Evolutionary conservation across 2,888 invertebrate genomes (phyloP), one percentile per base, ranked within the genome.

Genomic region (Cheilosia vulpina): DNA sequence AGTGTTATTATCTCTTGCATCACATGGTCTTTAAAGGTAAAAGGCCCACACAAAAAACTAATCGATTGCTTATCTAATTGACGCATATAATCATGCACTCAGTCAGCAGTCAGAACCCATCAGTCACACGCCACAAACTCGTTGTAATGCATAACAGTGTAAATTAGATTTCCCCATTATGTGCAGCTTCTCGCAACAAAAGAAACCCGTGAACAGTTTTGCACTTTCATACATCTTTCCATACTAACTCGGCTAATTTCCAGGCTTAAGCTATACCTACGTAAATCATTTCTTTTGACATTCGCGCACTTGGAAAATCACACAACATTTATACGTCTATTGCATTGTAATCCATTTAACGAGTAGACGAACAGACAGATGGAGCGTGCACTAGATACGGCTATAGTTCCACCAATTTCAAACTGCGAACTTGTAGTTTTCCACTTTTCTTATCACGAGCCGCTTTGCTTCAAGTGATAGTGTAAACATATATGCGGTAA

Each of bases 401-500:
- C n/a, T n/a, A 24, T 13, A 21, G 52, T 72, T 52, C 4, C 27
- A 43, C 34, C 6, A 43, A 31, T 5, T 63, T 65, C 2, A 21
- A 66, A 78, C 53, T 66, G 50, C 79, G 57, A 83, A 78, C 55
- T 83, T 71, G 58, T 53, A 77, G 82, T 66, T 83, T 73, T 73
- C 69, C 76, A 69, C 43, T 34, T 60, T 77, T 71, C 53, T 78
- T 83, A 83, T 83, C 79, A 63, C 53, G 65, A 71, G 55, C 4
- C 57, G 19, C 19, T 13, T 47, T 19, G 17, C 53, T 53, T 47
- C 7, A 24, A 45, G 41, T 27, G 38, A 38, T 55, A 41, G 34
- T 52, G 63, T 60, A 71, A 65, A 75, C 55, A 58, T 47, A 57
- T 63, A 60, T 75, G 68, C 75, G 62, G 55, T 69, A 58, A 27